Percentiles rank a stretch among this genome's conserved stretches.
Evolutionary conservation across 2,888 invertebrate genomes (phyloP).

Genomic region (Trachelus iudaicus): DNA sequence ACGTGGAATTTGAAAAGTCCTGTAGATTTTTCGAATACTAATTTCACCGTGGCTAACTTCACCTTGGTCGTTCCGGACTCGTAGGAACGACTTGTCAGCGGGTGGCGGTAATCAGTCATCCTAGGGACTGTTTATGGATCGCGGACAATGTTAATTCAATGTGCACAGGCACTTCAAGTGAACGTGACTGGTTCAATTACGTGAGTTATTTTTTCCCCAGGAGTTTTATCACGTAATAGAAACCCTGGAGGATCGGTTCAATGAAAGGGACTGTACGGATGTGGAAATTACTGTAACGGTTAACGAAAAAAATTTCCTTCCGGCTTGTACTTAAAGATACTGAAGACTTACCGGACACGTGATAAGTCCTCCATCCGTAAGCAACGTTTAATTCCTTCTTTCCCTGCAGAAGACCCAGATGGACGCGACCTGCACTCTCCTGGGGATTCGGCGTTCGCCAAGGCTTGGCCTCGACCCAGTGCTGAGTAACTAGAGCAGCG

Average conservation of each 20-base stretch:
- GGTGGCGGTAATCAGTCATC: not conserved
- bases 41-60: not conserved
- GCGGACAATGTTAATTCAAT: not conserved
- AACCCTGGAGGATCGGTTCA: not conserved
- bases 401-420: slow-evolving; percentile 90
- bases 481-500: slow-evolving; percentile 84
- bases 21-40: not conserved
- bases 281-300: not conserved
- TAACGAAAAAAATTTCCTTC: not conserved
- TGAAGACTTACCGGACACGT: slow-evolving; percentile 77
- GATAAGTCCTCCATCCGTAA: slow-evolving; percentile 81
- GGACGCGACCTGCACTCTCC: slow-evolving; percentile 79
- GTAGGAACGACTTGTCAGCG: not conserved
- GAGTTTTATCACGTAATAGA: not conserved
- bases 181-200: not conserved
- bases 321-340: not conserved
- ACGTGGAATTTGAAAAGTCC: not conserved
- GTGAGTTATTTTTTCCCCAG: not conserved
- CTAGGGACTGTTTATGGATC: not conserved
- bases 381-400: slow-evolving; percentile 84
- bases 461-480: slow-evolving; percentile 84
- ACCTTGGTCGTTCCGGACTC: not conserved
- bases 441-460: slow-evolving; percentile 74
- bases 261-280: not conserved
- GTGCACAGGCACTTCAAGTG: not conserved